Evolutionary conservation across 2,797 vertebrate genomes (phyloP).

Genomic region (Mionectes olivaceus): DNA sequence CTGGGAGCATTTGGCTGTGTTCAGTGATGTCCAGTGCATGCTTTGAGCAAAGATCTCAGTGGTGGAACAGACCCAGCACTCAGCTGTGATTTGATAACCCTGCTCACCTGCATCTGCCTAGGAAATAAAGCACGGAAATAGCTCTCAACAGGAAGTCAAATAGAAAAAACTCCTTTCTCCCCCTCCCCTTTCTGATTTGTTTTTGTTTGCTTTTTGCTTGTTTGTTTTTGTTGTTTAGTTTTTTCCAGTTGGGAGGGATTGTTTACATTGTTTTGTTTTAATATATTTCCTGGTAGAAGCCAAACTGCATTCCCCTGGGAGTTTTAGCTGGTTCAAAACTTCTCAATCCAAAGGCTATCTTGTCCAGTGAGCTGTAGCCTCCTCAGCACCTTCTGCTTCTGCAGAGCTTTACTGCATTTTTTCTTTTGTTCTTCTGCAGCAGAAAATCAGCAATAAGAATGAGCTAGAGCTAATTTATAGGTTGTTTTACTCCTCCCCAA

Average conservation of each 20-base stretch:
- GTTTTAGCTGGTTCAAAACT: neutral
- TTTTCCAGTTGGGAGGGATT: too few relatives aligned
- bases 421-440: neutral
- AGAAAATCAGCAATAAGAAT: neutral
- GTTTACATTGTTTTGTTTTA: neutral
- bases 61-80: neutral
- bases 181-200: neutral
- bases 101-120: neutral
- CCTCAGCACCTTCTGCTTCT: neutral
- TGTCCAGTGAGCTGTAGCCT: neutral
- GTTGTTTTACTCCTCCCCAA: neutral
- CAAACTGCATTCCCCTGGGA: neutral
- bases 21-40: neutral
- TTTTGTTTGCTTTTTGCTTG: neutral
- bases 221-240: neutral
- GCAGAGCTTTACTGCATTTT: neutral
- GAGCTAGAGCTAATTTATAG: neutral
- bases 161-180: neutral
- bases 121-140: neutral
- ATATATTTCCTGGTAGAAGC: neutral
- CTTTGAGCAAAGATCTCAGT: neutral
- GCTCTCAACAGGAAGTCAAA: neutral
- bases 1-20: fast-evolving
- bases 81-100: neutral
- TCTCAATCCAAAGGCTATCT: neutral